phyloP scores from a whole-genome alignment of 2,113 vertebrate species.

The Hylia prasina region DNA sequence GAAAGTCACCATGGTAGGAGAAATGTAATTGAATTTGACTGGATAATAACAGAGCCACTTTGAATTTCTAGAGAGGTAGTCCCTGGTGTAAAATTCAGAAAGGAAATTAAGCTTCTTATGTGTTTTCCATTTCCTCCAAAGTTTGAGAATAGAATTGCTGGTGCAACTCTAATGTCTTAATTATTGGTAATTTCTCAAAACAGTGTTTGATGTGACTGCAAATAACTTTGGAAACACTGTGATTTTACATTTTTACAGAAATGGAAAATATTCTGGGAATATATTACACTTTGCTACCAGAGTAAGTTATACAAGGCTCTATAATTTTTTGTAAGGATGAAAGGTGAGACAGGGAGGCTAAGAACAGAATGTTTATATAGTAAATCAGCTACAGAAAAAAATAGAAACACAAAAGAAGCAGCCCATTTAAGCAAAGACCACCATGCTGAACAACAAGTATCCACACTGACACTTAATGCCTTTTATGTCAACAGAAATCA shows the following conservation, averaged over 20 bases:
- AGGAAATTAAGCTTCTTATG: not conserved
- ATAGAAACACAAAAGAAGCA: not conserved
- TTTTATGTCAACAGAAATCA: slow-evolving; percentile 25
- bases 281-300: not conserved
- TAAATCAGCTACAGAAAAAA: not conserved
- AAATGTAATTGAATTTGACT: not conserved
- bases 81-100: not conserved
- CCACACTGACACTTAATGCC: not conserved
- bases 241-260: not conserved
- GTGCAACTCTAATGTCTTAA: not conserved
- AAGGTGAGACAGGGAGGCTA: not conserved
- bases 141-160: not conserved
- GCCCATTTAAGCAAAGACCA: not conserved
- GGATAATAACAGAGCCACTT: not conserved
- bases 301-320: not conserved
- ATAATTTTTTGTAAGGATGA: not conserved
- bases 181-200: not conserved
- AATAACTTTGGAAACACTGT: not conserved
- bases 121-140: not conserved
- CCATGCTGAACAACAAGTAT: slow-evolving; percentile 15
- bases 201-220: not conserved
- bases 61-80: not conserved
- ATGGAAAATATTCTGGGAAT: not conserved
- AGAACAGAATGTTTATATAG: not conserved
- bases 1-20: not conserved